Percentiles rank a stretch among this genome's conserved stretches.
Evolutionary conservation across 1,140 invertebrate genomes (phyloP).

Genomic region (Drosophila trapezifrons): DNA sequence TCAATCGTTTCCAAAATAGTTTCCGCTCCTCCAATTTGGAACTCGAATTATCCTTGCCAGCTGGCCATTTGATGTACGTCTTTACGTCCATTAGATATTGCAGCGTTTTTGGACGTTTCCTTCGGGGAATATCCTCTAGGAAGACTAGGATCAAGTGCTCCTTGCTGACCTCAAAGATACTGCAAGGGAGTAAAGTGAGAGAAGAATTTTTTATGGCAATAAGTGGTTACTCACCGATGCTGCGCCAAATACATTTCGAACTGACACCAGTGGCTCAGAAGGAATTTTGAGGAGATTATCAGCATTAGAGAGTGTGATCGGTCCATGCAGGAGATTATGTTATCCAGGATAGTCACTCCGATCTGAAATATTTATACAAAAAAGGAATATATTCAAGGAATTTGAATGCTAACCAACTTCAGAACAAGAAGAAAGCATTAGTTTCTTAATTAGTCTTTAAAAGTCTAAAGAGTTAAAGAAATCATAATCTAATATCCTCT

Average conservation of each 20-base stretch:
- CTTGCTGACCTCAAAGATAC: constrained; percentile 86
- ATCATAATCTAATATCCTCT: neutral
- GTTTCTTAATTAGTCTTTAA: too few relatives aligned
- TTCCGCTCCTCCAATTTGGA: constrained; percentile 74
- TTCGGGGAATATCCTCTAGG: constrained; percentile 87
- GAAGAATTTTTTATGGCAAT: neutral
- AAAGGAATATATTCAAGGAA: too few relatives aligned
- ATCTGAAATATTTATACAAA: constrained; percentile 82
- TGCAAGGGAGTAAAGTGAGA: constrained; percentile 42
- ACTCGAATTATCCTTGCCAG: constrained; percentile 38
- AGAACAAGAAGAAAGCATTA: too few relatives aligned
- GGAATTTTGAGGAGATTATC: constrained; percentile 86
- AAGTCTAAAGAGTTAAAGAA: too few relatives aligned
- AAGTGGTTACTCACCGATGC: constrained; percentile 84
- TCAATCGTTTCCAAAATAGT: constrained; percentile 81
- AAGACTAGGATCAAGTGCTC: constrained; percentile 87
- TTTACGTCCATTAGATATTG: constrained; percentile 88
- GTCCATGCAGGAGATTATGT: constrained; percentile 88
- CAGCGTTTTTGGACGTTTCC: constrained; percentile 86
- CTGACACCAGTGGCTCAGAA: constrained; percentile 88
- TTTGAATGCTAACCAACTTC: too few relatives aligned
- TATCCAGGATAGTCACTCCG: constrained; percentile 87
- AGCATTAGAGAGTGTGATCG: constrained; percentile 86
- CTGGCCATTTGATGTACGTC: constrained; percentile 88
- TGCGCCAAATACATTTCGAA: constrained; percentile 89